Percentiles rank a stretch among this genome's conserved stretches.
Evolutionary conservation across 1,140 invertebrate genomes (phyloP).

Genomic region (Lysiphlebus fabarum): DNA sequence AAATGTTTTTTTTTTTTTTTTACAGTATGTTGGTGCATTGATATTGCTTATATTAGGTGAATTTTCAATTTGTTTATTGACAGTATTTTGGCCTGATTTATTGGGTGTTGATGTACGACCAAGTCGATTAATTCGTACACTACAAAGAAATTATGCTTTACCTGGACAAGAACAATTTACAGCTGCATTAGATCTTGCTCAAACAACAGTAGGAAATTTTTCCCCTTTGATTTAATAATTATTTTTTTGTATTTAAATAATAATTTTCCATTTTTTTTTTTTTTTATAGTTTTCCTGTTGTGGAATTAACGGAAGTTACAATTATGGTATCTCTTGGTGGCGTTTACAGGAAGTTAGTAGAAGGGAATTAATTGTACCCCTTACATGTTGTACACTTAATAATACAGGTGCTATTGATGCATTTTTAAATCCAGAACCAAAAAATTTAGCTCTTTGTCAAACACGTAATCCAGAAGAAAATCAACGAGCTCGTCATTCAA

Average conservation of each 20-base stretch:
- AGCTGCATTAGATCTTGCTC: constrained; percentile 73
- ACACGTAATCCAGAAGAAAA: constrained; percentile 60
- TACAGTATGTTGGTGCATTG: constrained; percentile 72
- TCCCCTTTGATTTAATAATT: constrained; percentile 1
- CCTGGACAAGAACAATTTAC: constrained; percentile 72
- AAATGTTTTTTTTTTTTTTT: too few species aligned
- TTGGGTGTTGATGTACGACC: constrained; percentile 68
- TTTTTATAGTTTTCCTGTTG: constrained; percentile 74
- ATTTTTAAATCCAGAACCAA: constrained; percentile 73
- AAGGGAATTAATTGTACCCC: constrained; percentile 68
- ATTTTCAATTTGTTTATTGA: constrained; percentile 68
- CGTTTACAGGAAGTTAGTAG: constrained; percentile 69
- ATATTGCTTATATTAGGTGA: constrained; percentile 68
- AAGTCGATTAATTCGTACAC: constrained; percentile 63
- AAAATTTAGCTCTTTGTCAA: constrained; percentile 71
- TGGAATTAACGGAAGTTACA: constrained; percentile 72
- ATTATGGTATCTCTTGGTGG: constrained; percentile 82
- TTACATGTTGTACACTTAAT: constrained; percentile 73
- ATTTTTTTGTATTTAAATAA: too few species aligned
- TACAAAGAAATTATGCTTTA: constrained; percentile 74
- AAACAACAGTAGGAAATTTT: constrained; percentile 58
- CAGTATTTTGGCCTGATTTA: constrained; percentile 76
- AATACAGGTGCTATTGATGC: constrained; percentile 60
- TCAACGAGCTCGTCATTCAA: constrained; percentile 62
- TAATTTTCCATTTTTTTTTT: too few species aligned